A percentile compares a stretch with the other conserved stretches of the same genome.
These are phyloP conservation scores for Calosoma granatense DNA, from an alignment of 1,140 invertebrate genomes.

Conservation along the genomic window DNA sequence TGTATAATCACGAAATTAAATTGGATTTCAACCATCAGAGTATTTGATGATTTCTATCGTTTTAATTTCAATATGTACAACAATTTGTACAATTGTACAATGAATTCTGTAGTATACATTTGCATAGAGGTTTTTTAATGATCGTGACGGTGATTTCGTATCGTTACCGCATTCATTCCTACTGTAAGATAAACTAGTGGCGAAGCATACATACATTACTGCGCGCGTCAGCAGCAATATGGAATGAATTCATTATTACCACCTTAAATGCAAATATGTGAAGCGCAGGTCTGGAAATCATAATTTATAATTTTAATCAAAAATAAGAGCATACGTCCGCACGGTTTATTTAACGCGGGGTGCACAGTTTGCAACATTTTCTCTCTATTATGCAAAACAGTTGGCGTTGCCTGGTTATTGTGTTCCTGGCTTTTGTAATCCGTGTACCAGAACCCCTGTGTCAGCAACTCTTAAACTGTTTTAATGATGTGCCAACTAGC, in stretches of 20 bases:
- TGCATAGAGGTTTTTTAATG: too few species aligned
- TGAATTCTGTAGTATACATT: too few species aligned
- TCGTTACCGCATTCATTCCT: too few species aligned
- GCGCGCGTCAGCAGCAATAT: too few species aligned
- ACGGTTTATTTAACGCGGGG: neutral
- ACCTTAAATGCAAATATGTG: constrained; percentile 1
- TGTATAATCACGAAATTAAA: too few species aligned
- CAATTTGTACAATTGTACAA: too few species aligned
- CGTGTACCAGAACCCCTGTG: neutral
- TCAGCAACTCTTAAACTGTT: constrained; percentile 3
- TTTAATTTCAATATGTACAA: too few species aligned
- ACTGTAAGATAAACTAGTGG: too few species aligned
- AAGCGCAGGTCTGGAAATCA: neutral
- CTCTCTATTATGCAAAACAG: constrained; percentile 18
- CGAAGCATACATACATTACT: too few species aligned
- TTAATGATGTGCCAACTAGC: neutral
- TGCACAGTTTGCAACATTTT: constrained; percentile 15
- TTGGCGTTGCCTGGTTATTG: constrained; percentile 6
- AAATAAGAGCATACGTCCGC: neutral
- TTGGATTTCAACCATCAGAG: too few species aligned
- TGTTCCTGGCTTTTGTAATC: neutral
- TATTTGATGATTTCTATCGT: too few species aligned
- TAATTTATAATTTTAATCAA: constrained; percentile 9
- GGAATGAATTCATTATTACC: neutral
- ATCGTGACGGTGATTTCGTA: too few species aligned